Base-by-base conservation (phyloP, 1,140 invertebrate genomes). In the Tribolium castaneum region DNA sequence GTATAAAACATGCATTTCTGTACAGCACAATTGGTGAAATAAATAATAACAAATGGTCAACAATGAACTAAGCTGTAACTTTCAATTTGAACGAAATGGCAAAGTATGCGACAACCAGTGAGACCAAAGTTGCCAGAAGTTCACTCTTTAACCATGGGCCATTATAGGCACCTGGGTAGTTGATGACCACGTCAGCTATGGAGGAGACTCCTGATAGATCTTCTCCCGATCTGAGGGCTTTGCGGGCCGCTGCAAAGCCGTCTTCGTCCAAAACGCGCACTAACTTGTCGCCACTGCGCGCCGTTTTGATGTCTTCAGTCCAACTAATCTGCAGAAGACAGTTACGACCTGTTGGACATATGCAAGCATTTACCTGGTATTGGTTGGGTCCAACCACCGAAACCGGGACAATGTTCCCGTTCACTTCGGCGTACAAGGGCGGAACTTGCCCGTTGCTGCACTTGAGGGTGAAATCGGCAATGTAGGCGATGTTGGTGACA, bases 101-200 rank as follows among this genome's bases (percentile, higher is more conserved):
- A 80, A 94, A 90, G 86, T 97, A 98, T 75, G 94, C 96, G 13
- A 98, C 92, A 49, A 95, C 85, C 77, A 94, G 90, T 2, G 95
- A 94, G 1, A 95, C 86, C 34, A 92, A 87, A 7, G 94, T 93
- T 35, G 97, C 97, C 50, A 98, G 88, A 25, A 97, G 92, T 89
- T 99, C 97, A 7, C 95, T 96, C 83, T 97, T 97, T 7, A 99
- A 90, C 92, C 94, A 95, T 5, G 96, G 96, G 10, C 97, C 97
- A 80, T 92, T 93, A 88, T 96, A 98, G 76, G 96, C 93, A 80
- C 96, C 95, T 76, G 94, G 93, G 84, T 97, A 94, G 80, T 92
- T 92, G 0, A 98, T 86, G 19, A 91, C 89, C 50, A 98, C 91
- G 59, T 92, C 92, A 75, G 93, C 90, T 6, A 98, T 86, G 0